Percentiles rank a stretch among this genome's conserved stretches.
phyloP scores from a whole-genome alignment of 2,113 vertebrate species.

The Proteles cristata region DNA sequence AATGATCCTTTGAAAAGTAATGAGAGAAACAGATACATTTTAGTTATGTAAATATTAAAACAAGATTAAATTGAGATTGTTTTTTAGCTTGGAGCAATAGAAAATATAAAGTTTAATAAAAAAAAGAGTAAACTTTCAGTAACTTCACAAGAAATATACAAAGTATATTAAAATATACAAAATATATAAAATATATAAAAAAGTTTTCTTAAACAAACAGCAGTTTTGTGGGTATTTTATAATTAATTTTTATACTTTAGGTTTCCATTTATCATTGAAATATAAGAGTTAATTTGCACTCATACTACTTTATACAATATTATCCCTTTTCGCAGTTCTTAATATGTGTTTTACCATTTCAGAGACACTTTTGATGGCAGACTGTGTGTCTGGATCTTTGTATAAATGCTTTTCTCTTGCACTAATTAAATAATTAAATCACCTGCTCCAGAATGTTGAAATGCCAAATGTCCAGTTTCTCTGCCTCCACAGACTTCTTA shows the following conservation, averaged over 20 bases:
- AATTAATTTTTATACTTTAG: constrained; percentile 9
- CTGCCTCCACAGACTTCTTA: constrained; percentile 34
- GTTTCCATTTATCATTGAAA: constrained; percentile 35
- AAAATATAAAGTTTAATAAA: constrained; percentile 11
- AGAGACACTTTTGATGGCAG: constrained; percentile 33
- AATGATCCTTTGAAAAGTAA: constrained; percentile 33
- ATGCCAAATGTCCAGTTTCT: constrained; percentile 71
- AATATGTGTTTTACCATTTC: constrained; percentile 26
- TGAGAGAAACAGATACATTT: constrained; percentile 31
- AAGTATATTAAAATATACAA: not conserved
- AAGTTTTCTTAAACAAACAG: not conserved
- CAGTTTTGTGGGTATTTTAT: constrained; percentile 30
- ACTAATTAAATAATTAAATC: constrained; percentile 76
- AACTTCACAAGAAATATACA: not conserved
- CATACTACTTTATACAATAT: not conserved
- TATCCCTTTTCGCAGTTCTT: not conserved
- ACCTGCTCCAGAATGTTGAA: constrained; percentile 65
- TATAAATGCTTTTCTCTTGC: constrained; percentile 41
- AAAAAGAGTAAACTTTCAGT: constrained; percentile 26
- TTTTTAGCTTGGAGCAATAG: constrained; percentile 39
- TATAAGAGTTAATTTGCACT: constrained; percentile 26
- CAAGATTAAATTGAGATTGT: not conserved
- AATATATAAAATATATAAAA: not conserved
- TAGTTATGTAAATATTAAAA: constrained; percentile 11
- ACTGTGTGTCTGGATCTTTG: not conserved